Evolutionary conservation across 2,797 vertebrate genomes (phyloP), one percentile per base, ranked within the genome.

Genomic region (Girardinus metallicus): DNA sequence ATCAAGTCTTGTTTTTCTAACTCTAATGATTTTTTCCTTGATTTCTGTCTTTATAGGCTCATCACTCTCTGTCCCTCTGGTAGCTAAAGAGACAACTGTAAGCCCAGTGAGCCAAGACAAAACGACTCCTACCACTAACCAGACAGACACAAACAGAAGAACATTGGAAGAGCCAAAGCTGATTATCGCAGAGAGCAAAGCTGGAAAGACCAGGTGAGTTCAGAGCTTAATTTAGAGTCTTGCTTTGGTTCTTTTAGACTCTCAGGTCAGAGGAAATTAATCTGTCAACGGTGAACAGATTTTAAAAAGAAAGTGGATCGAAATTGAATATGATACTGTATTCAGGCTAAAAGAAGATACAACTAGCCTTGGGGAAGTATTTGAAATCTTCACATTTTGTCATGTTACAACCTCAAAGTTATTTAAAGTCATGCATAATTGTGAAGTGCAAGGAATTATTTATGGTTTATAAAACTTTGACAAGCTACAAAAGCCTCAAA

Each of bases 181-280:
- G 12, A 62, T 68, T 55, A 1, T 64, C 44, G 9, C 72, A 51
- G 87, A 87, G 83, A 91, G 75, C 66, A 90, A 87, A 84, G 75
- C 76, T 5, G 83, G 87, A 47, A 85, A 39, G n/a, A 87, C 34
- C 82, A 93, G 94, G 95, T 95, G 91, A 92, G 93, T 34, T 80
- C 77, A 75, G 13, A 23, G 15, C 15, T 71, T 73, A 5, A 83
- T 49, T 79, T 36, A 31, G n/a, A 70, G 62, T 13, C 55, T 74
- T 86, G 84, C 51, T 85, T 87, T 87, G 79, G 51, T 74, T 55
- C 66, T 21, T 8, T 21, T 62, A 47, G 55, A 23, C n/a, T 46
- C 18, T 46, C 0, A 12, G 26, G 4, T 29, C 41, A 72, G 55
- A 47, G 39, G 72, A 78, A 41, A 82, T 16, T 16, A n/a, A 72